Base-by-base conservation (phyloP, 1,140 invertebrate species). In the Tetraneura akinire region DNA sequence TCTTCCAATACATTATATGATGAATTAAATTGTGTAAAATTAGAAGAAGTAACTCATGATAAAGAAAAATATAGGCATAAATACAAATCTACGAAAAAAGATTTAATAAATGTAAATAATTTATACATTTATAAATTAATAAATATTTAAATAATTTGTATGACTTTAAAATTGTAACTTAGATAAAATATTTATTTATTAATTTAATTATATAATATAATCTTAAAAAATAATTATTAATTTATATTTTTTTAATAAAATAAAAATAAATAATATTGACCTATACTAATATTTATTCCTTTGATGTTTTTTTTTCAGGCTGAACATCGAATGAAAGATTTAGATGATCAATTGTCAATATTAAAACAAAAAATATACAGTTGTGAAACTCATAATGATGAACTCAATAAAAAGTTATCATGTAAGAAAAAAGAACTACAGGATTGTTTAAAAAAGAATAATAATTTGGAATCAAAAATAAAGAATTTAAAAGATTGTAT, bases 41-140 rank as follows among this genome's bases (percentile, higher is more conserved):
- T 78, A 45, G 74, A 78, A 62, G 74, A 78, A 60, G 57, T 78
- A 45, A 78, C 74, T 18, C 51, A 47, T 26, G 74, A 78, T n/a
- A 78, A 78, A 78, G 74, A 78, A 29, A 78, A 78, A 11, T 78
- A 60, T 26, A 47, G 55, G 29, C 74, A 78, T 18, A 78, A 78
- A 5, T 78, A 78, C 55, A 78, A 78, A 78, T 60, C 55, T 11
- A 11, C 45, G 9, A 78, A 45, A 78, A 78, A 45, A 62, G 74
- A 78, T 9, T 45, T 78, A n/a, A n/a, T 26, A 14, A 78, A 78
- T 78, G 74, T 60, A 60, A 62, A 32, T 60, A n/a, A n/a, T n/a
- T n/a, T n/a, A n/a, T n/a, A 29, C 60, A 42, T 14, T 23, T 23
- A 47, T 13, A 57, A 10, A 57, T 57, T 21, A 21, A 21, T 21